Conservation (phyloP, 2,888 invertebrate genomes). For the Ennomos quercinarius region DNA sequence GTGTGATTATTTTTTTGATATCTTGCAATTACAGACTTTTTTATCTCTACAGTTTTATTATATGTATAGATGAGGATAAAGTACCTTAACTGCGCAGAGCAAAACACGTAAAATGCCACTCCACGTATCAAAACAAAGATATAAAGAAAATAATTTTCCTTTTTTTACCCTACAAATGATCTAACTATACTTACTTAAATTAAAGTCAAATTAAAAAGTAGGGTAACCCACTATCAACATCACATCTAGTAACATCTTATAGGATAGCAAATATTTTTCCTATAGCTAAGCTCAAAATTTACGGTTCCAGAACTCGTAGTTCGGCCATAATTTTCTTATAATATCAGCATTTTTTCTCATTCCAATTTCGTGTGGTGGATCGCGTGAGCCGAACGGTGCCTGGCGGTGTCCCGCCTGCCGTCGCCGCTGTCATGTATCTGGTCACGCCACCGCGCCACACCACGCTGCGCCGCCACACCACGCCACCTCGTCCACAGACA, state of each 20-base stretch:
- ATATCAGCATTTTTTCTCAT: slow-evolving; percentile 59
- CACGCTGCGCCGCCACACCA: not conserved
- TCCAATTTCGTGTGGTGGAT: slow-evolving; percentile 60
- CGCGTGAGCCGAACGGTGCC: slow-evolving; percentile 75
- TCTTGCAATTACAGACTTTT: too few species aligned
- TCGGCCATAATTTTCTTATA: slow-evolving; percentile 48
- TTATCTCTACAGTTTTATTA: too few species aligned
- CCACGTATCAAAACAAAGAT: too few species aligned
- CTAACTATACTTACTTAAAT: not conserved
- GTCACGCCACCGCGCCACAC: slow-evolving; percentile 65
- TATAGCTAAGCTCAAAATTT: slow-evolving; percentile 13
- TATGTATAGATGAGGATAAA: too few species aligned
- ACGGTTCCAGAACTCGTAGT: slow-evolving; percentile 33
- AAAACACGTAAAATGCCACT: too few species aligned
- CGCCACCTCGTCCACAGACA: slow-evolving; percentile 31
- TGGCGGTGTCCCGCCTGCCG: slow-evolving; percentile 64
- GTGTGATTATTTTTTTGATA: too few species aligned
- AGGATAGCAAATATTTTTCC: not conserved
- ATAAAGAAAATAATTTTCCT: too few species aligned
- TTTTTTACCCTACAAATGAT: too few species aligned
- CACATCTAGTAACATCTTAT: too few species aligned
- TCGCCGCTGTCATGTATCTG: slow-evolving; percentile 72
- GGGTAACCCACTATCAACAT: not conserved
- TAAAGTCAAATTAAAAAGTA: slow-evolving; percentile 3
- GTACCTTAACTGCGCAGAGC: too few species aligned